These are phyloP conservation scores for Ciconia nigra DNA, from an alignment of 2,797 vertebrate genomes.

Conservation along the genomic window DNA sequence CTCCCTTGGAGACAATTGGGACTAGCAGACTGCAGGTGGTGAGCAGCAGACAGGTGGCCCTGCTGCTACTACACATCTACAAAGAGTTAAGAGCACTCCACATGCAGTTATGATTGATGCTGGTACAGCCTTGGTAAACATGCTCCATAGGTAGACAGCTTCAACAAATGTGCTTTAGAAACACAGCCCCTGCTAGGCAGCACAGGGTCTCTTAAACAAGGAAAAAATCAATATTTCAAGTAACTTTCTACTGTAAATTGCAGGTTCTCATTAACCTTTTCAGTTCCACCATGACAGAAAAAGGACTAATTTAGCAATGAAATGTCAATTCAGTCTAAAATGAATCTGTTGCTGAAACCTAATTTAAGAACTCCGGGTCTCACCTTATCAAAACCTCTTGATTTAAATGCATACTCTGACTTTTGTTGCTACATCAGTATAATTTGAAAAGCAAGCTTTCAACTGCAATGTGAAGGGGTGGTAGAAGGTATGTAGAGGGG, in stretches of 20 bases:
- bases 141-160: background rate
- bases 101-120: background rate
- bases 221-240: background rate
- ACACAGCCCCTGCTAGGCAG: background rate
- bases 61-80: background rate
- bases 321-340: background rate
- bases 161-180: constrained; percentile 5
- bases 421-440: background rate
- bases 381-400: background rate
- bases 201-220: background rate
- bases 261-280: constrained; percentile 28
- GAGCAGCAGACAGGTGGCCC: background rate
- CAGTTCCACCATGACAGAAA: background rate
- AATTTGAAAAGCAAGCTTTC: background rate
- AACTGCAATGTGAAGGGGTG: background rate
- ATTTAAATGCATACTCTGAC: background rate
- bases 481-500: background rate
- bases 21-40: background rate
- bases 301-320: background rate
- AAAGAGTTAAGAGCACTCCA: background rate
- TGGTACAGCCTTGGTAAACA: background rate
- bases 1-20: background rate
- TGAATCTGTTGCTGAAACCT: background rate
- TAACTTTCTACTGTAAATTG: background rate
- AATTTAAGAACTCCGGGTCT: background rate